Conservation (phyloP, 2,113 vertebrate species). For the Rynchops niger region DNA sequence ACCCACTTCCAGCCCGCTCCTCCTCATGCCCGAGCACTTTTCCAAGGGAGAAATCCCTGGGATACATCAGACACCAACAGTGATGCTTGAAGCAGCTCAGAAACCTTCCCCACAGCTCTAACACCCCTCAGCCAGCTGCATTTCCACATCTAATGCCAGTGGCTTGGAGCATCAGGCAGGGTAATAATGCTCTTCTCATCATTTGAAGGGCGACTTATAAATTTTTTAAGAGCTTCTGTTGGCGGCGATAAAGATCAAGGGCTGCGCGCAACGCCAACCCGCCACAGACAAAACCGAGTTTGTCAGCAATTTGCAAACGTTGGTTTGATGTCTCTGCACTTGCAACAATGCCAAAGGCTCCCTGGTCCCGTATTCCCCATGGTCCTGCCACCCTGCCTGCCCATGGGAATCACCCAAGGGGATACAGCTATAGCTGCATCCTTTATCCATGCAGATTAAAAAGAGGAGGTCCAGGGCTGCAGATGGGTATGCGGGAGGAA, state of each 20-base stretch:
- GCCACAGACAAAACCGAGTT: background rate
- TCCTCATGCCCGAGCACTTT: background rate
- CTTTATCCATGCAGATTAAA: background rate
- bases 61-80: background rate
- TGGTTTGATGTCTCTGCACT: background rate
- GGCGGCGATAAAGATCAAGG: background rate
- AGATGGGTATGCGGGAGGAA: background rate
- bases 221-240: background rate
- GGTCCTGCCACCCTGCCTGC: background rate
- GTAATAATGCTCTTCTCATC: background rate
- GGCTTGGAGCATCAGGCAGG: background rate
- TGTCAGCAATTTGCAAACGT: background rate
- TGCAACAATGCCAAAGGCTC: background rate
- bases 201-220: background rate
- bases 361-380: background rate
- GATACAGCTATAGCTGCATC: background rate
- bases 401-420: rapidly evolving
- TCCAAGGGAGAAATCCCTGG: background rate
- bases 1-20: background rate
- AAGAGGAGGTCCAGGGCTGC: background rate
- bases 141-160: background rate
- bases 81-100: background rate
- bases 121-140: background rate
- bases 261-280: background rate
- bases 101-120: background rate